A percentile compares a stretch with the other conserved stretches of the same genome.
phyloP scores from a whole-genome alignment of 2,888 invertebrate species.

The Eretmocerus hayati region DNA sequence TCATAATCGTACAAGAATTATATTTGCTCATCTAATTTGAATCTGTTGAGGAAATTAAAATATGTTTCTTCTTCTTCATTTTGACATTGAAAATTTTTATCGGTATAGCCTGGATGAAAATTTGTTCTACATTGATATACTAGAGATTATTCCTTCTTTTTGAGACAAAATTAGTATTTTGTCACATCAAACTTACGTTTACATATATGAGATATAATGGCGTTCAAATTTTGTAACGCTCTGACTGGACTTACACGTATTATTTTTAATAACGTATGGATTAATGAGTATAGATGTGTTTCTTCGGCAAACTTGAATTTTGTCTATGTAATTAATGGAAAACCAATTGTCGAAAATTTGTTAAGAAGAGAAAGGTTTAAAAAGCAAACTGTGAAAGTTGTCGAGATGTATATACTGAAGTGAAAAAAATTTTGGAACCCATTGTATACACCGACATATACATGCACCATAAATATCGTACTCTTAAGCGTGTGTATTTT shows the following conservation, averaged over 20 bases:
- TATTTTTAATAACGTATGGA: conserved; percentile 1
- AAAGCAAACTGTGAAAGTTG: conserved; percentile 15
- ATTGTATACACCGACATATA: conserved; percentile 18
- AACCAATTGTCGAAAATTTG: conserved; percentile 11
- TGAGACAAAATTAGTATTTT: no score
- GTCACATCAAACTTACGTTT: no score
- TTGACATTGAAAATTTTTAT: no score
- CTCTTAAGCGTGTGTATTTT: conserved; percentile 40
- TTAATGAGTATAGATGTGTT: no score
- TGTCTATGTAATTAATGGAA: conserved; percentile 8
- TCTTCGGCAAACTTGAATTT: not conserved
- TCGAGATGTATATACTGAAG: conserved; percentile 22
- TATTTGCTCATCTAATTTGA: no score
- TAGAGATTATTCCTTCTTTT: no score
- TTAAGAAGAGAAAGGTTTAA: conserved; percentile 3
- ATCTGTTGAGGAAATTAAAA: no score
- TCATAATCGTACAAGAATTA: no score
- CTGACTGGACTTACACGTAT: conserved; percentile 14
- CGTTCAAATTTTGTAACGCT: conserved; percentile 9
- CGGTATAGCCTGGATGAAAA: no score
- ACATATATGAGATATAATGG: not conserved
- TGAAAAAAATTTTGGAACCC: conserved; percentile 14
- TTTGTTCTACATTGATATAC: no score
- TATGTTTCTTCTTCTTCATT: no score
- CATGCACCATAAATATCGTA: conserved; percentile 20